Base-by-base conservation (phyloP, 2,888 invertebrate species). In the Dexiosoma caninum region DNA sequence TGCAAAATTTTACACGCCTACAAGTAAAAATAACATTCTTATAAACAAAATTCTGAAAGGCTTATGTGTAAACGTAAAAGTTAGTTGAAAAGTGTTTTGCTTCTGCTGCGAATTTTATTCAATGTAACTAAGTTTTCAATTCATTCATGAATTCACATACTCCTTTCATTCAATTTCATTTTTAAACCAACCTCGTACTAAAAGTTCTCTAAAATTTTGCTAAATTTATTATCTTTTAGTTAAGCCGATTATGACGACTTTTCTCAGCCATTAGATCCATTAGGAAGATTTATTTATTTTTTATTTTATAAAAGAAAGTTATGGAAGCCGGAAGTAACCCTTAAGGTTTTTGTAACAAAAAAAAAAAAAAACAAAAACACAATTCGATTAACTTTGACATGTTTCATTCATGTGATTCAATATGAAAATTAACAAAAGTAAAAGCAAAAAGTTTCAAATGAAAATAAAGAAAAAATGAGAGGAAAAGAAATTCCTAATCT, bases 381-480 rank as follows among this genome's bases (percentile, higher is more conserved):
- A 55, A 64, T 64, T 64, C n/a, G 9, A 74, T 74, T 55, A 55
- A 64, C 62, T 64, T 57, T 55, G 46, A 10, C 35, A 19, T 16
- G 19, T 55, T 46, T 55, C 37, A 46, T 64, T 64, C 35, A 64
- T 27, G n/a, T n/a, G 42, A 70, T 23, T 76, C 32, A 80, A 67
- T 76, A 71, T 76, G 71, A 76, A 76, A 71, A 23, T 66, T 66
- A 76, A 32, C 32, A 66, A 49, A 60, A 71, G 46, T 46, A 71
- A 76, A 75, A 30, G 49, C 5, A 44, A 62, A 60, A 71, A 60
- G n/a, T 59, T 51, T 2, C 10, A 12, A 12, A 46, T 14, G 27
- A 51, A 16, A 30, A 5, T 3, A 9, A 44, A 19, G 12, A n/a
- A 27, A 27, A 5, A 35, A n/a, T n/a, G n/a, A 23, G 1, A 44